These are phyloP conservation scores for Drosophila yakuba DNA, from an alignment of 1,140 invertebrate species.

Conservation along the genomic window DNA sequence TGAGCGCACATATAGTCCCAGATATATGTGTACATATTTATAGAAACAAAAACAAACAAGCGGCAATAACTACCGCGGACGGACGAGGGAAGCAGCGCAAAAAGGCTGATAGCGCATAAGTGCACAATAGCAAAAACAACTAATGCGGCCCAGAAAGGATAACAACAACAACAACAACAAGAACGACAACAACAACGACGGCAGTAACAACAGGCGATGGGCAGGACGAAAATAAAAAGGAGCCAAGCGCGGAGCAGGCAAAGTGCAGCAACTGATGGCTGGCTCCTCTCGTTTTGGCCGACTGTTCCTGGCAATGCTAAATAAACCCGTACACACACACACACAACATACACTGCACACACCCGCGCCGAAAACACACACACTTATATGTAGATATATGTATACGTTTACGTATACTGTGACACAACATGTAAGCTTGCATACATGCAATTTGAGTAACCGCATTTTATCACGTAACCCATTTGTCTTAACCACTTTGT, in stretches of 20 bases:
- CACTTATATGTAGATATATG: background rate
- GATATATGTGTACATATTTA: conserved; percentile 32
- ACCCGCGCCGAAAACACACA: conserved; percentile 41
- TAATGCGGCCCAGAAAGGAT: conserved; percentile 13
- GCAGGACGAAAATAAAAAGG: conserved; percentile 39
- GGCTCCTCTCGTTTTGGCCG: conserved; percentile 51
- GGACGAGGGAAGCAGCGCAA: conserved; percentile 52
- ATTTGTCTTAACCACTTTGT: conserved; percentile 84
- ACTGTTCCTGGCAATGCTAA: conserved; percentile 66
- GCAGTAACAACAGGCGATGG: conserved; percentile 11
- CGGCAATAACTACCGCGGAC: conserved; percentile 60
- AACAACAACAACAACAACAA: conserved; percentile 23
- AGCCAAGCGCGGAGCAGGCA: conserved; percentile 59
- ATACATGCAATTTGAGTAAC: conserved; percentile 84
- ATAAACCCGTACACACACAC: conserved; percentile 66
- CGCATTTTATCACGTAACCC: conserved; percentile 84
- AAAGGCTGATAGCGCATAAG: conserved; percentile 79
- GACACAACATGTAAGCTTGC: conserved; percentile 73
- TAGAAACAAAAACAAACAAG: conserved; percentile 48
- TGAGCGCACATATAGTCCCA: conserved; percentile 1
- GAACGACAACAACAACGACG: conserved; percentile 1
- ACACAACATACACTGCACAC: conserved; percentile 33
- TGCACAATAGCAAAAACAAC: conserved; percentile 61
- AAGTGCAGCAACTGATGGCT: conserved; percentile 65
- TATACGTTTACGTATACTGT: conserved; percentile 40